Conservation (phyloP, 2,797 vertebrate species). For the Cryptoprocta ferox region DNA sequence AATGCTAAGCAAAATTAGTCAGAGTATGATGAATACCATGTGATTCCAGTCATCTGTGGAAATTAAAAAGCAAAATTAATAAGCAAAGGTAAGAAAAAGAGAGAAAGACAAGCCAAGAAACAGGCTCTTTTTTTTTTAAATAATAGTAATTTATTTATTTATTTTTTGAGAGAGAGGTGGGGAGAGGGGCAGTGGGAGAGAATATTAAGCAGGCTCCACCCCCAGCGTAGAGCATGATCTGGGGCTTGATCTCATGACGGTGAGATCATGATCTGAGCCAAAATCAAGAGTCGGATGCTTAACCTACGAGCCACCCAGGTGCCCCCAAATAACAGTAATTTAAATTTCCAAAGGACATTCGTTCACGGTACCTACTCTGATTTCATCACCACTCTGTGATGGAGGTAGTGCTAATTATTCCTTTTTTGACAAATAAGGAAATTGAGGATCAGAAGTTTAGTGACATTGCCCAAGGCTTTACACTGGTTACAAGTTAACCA, state of each 20-base stretch:
- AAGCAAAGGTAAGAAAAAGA: background rate
- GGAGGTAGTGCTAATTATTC: background rate
- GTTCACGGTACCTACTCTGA: background rate
- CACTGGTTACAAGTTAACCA: background rate
- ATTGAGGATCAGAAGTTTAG: background rate
- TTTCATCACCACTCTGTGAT: background rate
- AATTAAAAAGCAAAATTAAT: background rate
- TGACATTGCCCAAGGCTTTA: background rate
- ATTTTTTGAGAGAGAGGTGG: too few relatives aligned
- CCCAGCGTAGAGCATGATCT: too few relatives aligned
- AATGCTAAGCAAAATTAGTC: background rate
- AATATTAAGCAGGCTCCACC: too few relatives aligned
- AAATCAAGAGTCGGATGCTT: too few relatives aligned
- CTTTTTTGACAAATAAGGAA: background rate
- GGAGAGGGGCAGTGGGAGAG: too few relatives aligned
- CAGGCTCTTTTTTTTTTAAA: too few relatives aligned
- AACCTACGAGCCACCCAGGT: too few relatives aligned
- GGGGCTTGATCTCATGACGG: too few relatives aligned
- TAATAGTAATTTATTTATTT: background rate
- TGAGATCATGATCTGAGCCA: too few relatives aligned
- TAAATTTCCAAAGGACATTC: slow-evolving; percentile 15
- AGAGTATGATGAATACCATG: background rate
- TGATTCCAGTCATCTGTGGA: background rate
- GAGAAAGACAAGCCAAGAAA: background rate
- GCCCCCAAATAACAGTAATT: background rate